A percentile compares a stretch with the other conserved stretches of the same genome.
Evolutionary conservation across 2,113 vertebrate species (phyloP).

Genomic region (Sinocyclocheilus anshuiensis): DNA sequence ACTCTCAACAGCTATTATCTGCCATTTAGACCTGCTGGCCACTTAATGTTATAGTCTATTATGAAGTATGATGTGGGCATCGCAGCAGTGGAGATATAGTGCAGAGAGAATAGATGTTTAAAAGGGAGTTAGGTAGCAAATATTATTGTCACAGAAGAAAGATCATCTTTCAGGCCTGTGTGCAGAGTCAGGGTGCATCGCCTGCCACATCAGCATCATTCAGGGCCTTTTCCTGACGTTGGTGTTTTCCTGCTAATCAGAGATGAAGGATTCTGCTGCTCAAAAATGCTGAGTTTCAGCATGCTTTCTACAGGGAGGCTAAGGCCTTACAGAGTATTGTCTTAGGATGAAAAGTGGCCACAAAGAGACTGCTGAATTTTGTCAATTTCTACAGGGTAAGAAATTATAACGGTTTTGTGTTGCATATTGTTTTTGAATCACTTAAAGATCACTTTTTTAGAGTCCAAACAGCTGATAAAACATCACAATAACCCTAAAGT

Average conservation of each 20-base stretch:
- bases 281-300: neutral
- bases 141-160: slow-evolving; percentile 27
- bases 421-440: no score
- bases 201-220: slow-evolving; percentile 30
- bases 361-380: neutral
- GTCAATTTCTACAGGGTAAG: no score
- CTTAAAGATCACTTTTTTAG: no score
- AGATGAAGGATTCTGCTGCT: slow-evolving; percentile 12
- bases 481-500: no score
- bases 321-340: neutral
- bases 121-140: neutral
- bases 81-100: neutral
- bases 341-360: neutral
- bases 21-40: slow-evolving; percentile 26
- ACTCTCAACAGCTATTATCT: slow-evolving; percentile 22
- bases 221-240: slow-evolving; percentile 16
- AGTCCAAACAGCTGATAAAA: no score
- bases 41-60: slow-evolving; percentile 30
- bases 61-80: slow-evolving; percentile 3
- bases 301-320: neutral
- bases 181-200: slow-evolving; percentile 29
- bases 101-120: slow-evolving; percentile 17
- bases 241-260: slow-evolving; percentile 25
- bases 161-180: slow-evolving; percentile 24
- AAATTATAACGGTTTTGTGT: no score